A percentile compares a stretch with the other conserved stretches of the same genome.
Conservation (phyloP, 2,113 vertebrate species). For the Dryoscopus gambensis region DNA sequence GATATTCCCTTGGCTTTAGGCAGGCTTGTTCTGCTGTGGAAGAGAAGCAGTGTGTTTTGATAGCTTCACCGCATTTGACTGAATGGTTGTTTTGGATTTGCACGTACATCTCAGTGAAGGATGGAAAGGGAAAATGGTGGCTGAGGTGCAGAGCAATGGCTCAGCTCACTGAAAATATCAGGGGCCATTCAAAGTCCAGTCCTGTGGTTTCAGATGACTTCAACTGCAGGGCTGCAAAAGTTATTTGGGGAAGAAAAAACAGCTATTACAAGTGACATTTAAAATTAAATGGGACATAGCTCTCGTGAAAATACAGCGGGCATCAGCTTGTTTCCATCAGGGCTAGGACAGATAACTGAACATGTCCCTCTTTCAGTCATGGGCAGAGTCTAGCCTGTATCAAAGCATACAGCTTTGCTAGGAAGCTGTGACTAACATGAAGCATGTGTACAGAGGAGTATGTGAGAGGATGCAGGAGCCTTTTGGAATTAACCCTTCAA, state of each 20-base stretch:
- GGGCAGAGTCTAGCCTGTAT: neutral
- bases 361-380: neutral
- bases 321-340: neutral
- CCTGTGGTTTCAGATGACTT: constrained; percentile 16
- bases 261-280: constrained; percentile 19
- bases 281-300: neutral
- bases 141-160: neutral
- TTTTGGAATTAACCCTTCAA: neutral
- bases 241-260: neutral
- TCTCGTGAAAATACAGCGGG: neutral
- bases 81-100: neutral
- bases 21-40: neutral
- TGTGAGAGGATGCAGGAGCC: neutral
- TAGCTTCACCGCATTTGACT: neutral
- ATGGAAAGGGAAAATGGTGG: neutral
- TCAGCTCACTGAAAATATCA: neutral
- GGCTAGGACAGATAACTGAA: neutral
- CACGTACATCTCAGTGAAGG: neutral
- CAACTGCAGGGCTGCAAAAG: neutral
- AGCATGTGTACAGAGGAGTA: neutral
- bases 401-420: neutral
- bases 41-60: neutral
- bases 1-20: neutral
- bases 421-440: neutral
- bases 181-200: neutral